These are phyloP conservation scores for Strigops habroptila DNA, from an alignment of 2,113 vertebrate species.

Conservation along the genomic window DNA sequence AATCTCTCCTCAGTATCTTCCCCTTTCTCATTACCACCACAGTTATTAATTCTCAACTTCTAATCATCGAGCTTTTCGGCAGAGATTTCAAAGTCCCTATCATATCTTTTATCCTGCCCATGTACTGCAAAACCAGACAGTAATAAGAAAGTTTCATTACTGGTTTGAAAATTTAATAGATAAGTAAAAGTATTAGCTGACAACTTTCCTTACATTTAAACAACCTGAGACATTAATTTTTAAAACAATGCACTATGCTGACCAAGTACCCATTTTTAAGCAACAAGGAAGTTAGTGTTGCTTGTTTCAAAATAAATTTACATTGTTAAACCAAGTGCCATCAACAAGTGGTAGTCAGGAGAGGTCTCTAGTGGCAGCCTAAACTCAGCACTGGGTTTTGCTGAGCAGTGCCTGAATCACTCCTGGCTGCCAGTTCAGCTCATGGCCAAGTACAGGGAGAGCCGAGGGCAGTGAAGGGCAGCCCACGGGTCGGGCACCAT, in stretches of 20 bases:
- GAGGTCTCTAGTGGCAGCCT: background rate
- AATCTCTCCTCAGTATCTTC: background rate
- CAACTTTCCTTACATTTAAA: background rate
- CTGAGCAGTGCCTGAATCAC: background rate
- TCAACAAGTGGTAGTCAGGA: background rate
- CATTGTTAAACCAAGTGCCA: background rate
- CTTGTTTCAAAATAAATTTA: background rate
- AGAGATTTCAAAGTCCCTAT: background rate
- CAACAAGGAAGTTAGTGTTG: background rate
- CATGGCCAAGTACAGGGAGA: accelerated
- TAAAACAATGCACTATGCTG: background rate
- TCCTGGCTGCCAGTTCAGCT: background rate
- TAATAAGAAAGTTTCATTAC: background rate
- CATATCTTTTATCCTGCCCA: background rate
- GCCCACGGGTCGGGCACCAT: accelerated
- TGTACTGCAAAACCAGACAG: background rate
- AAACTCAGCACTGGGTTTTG: background rate
- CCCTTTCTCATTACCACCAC: background rate
- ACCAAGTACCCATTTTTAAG: background rate
- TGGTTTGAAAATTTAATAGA: background rate
- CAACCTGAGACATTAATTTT: background rate
- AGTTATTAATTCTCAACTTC: background rate
- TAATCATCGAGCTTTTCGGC: background rate
- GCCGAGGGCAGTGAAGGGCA: accelerated
- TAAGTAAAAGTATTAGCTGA: background rate